Base-by-base conservation (phyloP, 1,140 invertebrate genomes). In the Drosophila rhopaloa region DNA sequence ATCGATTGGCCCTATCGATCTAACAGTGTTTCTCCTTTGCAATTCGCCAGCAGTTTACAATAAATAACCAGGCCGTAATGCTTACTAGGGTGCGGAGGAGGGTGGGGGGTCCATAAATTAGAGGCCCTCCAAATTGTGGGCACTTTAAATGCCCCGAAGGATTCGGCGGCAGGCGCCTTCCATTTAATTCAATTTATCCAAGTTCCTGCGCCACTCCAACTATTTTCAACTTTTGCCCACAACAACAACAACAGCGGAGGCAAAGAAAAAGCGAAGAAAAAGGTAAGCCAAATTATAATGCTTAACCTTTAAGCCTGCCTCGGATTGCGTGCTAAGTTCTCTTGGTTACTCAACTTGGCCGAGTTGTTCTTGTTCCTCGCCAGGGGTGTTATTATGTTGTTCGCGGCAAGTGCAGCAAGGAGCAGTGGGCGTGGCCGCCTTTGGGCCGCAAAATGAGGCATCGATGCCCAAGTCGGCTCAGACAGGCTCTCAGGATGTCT, bases 231-330 rank as follows among this genome's bases (percentile, higher is more conserved):
- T 88, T 82, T 70, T 50, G 59, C 59, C 76, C 81, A 56, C 37
- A 44, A 59, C 29, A 46, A 59, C 29, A 46, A 16, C 7, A 9
- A 19, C 24, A 24, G 24, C 24, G 24, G 4, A 24, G 24, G 24
- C 24, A 24, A 35, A 46, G 27, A 43, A 47, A 32, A 13, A 32
- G 50, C 10, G 19, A 46, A 24, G 47, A 44, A 65, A 76, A 88
- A 88, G 76, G 79, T 88, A 70, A 74, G 68, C 83, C 67, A 88
- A 86, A 89, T 88, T 89, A 89, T 88, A 89, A 89, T 88, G 83
- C 83, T 89, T 77, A 89, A 83, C 84, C 83, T 89, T 89, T 83
- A 89, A 88, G 83, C 72, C 67, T 67, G 76, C 75, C 75, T 71
- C 56, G 79, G 83, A 88, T 88, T 83, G 83, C 83, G 83, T 88